Evolutionary conservation across 2,113 vertebrate genomes (phyloP).

Genomic region (Toxostoma redivivum): DNA sequence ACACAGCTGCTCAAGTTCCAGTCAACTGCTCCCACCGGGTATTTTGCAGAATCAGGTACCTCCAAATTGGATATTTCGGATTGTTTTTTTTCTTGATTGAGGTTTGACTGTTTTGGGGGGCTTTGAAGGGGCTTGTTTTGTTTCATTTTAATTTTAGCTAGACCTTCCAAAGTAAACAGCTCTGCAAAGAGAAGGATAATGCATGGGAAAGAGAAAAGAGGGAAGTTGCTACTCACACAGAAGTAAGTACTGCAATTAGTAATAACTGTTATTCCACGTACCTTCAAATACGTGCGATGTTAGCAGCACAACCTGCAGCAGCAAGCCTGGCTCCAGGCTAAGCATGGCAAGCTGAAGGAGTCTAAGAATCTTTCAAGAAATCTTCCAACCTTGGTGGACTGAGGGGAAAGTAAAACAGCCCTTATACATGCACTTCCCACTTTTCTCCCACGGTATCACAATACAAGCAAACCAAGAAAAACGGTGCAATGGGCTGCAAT

Average conservation of each 20-base stretch:
- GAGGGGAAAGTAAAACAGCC: background rate
- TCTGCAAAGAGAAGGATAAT: background rate
- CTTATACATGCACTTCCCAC: background rate
- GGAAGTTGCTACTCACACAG: background rate
- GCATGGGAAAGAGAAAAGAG: background rate
- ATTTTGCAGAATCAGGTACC: background rate
- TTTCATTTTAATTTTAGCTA: background rate
- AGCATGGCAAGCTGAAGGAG: background rate
- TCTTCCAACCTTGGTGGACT: background rate
- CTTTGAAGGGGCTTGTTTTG: background rate
- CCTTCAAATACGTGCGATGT: background rate
- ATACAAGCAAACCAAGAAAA: background rate
- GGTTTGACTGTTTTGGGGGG: background rate
- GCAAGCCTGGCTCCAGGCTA: background rate
- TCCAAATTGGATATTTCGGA: background rate
- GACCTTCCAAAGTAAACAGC: background rate
- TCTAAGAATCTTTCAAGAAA: background rate
- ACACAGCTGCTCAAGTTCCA: background rate
- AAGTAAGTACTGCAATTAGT: background rate
- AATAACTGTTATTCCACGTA: background rate
- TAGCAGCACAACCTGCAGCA: background rate
- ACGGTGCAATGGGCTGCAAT: background rate
- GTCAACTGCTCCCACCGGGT: background rate
- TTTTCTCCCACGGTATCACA: background rate
- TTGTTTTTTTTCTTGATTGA: rapidly evolving